A percentile compares a stretch with the other conserved stretches of the same genome.
Conservation (phyloP, 2,797 vertebrate species). For the Silurus lanzhouensis region DNA sequence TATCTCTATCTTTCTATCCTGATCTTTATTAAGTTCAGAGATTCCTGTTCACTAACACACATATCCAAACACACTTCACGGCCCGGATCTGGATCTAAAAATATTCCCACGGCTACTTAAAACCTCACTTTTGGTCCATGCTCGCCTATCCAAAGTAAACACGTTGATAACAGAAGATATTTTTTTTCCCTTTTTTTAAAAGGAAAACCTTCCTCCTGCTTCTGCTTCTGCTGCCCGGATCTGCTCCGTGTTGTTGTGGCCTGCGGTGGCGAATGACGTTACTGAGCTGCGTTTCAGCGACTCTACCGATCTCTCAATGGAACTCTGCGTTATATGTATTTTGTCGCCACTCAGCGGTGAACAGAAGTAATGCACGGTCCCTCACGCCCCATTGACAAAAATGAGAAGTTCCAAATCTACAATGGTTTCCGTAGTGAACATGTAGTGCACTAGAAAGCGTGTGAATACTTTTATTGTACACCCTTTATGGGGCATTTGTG, state of each 20-base stretch:
- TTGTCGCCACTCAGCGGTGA: slow-evolving; percentile 27
- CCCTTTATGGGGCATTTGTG: neutral
- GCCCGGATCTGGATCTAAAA: neutral
- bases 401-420: neutral
- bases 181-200: neutral
- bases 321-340: slow-evolving; percentile 12
- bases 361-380: neutral
- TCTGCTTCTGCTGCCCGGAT: neutral
- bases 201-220: neutral
- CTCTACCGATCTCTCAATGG: slow-evolving; percentile 9
- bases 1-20: neutral
- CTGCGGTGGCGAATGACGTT: slow-evolving; percentile 40
- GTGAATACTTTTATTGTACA: neutral
- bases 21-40: slow-evolving; percentile 34
- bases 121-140: neutral
- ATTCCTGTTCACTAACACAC: slow-evolving; percentile 29
- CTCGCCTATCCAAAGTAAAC: neutral
- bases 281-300: slow-evolving; percentile 22
- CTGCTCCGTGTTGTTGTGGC: slow-evolving; percentile 43
- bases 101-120: neutral
- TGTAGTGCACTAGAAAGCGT: neutral
- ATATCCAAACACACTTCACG: neutral
- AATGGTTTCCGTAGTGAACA: neutral
- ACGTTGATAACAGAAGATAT: neutral
- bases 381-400: slow-evolving; percentile 29